These are phyloP conservation scores for Hyles lineata DNA, from an alignment of 2,888 invertebrate species.

Conservation along the genomic window DNA sequence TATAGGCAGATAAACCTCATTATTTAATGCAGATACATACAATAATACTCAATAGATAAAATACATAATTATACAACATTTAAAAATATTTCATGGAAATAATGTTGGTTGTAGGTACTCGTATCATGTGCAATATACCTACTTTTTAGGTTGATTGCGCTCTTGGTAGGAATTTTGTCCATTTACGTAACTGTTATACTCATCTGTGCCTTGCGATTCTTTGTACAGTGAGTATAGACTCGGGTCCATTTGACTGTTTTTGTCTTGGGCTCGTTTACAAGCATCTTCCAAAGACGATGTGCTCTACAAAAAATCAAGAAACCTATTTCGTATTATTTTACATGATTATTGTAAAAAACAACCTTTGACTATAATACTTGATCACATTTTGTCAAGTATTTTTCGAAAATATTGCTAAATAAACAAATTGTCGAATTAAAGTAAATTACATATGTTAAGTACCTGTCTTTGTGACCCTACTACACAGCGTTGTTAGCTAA, in stretches of 20 bases:
- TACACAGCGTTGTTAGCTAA: not conserved
- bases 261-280: slow-evolving; percentile 47
- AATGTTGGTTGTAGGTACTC: too few species aligned
- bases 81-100: too few species aligned
- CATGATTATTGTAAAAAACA: not conserved
- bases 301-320: slow-evolving; percentile 49
- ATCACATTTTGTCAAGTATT: not conserved
- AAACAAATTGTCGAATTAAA: slow-evolving; percentile 4
- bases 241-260: slow-evolving; percentile 51
- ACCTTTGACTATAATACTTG: not conserved
- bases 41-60: too few species aligned
- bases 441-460: slow-evolving; percentile 6
- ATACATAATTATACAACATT: too few species aligned
- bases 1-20: too few species aligned
- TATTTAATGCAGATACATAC: too few species aligned
- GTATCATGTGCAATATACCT: slow-evolving; percentile 1
- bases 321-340: slow-evolving; percentile 11
- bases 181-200: slow-evolving; percentile 55
- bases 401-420: not conserved
- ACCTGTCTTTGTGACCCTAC: slow-evolving; percentile 5
- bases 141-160: slow-evolving; percentile 46
- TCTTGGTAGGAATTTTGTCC: slow-evolving; percentile 53
- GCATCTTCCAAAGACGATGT: slow-evolving; percentile 54
- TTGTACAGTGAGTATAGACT: slow-evolving; percentile 72
- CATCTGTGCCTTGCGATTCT: slow-evolving; percentile 60